A percentile compares a stretch with the other conserved stretches of the same genome.
phyloP scores from a whole-genome alignment of 2,888 invertebrate genomes.

The Dexiosoma caninum region DNA sequence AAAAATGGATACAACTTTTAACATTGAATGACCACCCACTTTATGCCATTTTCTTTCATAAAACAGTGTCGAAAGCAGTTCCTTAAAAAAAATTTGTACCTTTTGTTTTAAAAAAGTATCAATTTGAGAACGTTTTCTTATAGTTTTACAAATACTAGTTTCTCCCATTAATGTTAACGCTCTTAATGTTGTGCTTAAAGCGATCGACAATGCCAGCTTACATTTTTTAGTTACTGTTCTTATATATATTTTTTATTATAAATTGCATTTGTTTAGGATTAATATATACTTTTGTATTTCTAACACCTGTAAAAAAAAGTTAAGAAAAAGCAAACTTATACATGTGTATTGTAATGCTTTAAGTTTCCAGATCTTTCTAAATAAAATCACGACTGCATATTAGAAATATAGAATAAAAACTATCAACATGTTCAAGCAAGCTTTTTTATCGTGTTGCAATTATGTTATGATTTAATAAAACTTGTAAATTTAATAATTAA shows the following conservation, averaged over 20 bases:
- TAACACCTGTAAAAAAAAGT: neutral
- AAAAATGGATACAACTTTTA: neutral
- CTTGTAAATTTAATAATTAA: slow-evolving; percentile 48
- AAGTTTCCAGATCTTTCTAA: slow-evolving; percentile 3
- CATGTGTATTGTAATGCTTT: neutral
- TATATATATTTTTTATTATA: slow-evolving; percentile 25
- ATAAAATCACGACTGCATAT: neutral
- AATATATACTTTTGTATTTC: slow-evolving; percentile 53
- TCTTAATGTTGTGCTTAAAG: neutral
- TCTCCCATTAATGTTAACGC: neutral
- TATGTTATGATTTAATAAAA: slow-evolving; percentile 44
- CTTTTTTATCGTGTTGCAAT: slow-evolving; percentile 22
- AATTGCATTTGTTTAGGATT: slow-evolving; percentile 60
- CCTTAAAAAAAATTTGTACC: neutral
- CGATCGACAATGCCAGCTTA: slow-evolving; percentile 54
- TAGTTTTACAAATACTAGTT: neutral
- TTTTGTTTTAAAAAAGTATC: slow-evolving; percentile 42
- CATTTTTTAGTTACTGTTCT: slow-evolving; percentile 33
- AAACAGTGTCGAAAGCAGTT: slow-evolving; percentile 11
- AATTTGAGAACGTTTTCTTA: slow-evolving; percentile 24
- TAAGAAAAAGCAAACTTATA: neutral
- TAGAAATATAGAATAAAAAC: neutral
- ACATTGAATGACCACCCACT: neutral
- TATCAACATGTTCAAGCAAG: slow-evolving; percentile 3
- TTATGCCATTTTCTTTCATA: neutral